Conservation (phyloP, 2,888 invertebrate species). For the Galerucella pusilla region DNA sequence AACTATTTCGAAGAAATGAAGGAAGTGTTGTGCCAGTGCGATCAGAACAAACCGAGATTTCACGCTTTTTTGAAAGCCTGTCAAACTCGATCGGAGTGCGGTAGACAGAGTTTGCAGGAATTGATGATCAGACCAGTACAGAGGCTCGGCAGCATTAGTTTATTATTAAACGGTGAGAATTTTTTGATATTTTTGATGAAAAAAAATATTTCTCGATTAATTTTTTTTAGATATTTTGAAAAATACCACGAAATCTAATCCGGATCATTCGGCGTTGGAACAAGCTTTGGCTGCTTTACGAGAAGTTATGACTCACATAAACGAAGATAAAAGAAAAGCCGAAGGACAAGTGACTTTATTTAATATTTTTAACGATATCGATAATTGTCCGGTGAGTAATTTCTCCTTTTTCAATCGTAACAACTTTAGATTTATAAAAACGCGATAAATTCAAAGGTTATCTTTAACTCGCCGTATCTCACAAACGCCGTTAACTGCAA, state of each 20-base stretch:
- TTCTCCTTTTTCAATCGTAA: background rate
- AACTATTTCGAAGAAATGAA: constrained; percentile 99
- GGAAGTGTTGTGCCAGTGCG: constrained; percentile 90
- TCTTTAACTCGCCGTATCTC: too few species aligned
- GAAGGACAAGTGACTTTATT: constrained; percentile 97
- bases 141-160: constrained; percentile 94
- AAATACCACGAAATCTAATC: constrained; percentile 87
- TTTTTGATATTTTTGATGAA: background rate
- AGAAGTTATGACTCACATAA: constrained; percentile 95
- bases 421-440: too few species aligned
- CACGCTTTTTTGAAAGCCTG: constrained; percentile 98
- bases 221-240: constrained; percentile 84
- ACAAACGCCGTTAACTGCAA: too few species aligned
- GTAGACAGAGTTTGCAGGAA: constrained; percentile 94
- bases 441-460: too few species aligned
- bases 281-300: constrained; percentile 88
- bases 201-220: background rate
- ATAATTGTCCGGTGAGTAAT: constrained; percentile 88
- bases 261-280: constrained; percentile 87
- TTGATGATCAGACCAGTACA: constrained; percentile 98
- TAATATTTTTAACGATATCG: constrained; percentile 97
- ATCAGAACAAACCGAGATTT: constrained; percentile 93
- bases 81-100: constrained; percentile 94
- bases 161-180: constrained; percentile 87
- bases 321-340: constrained; percentile 96